Conservation (phyloP, 30 jellyfish, hydroid and myxozoan species). For the Chrysaora quinquecirrha region DNA sequence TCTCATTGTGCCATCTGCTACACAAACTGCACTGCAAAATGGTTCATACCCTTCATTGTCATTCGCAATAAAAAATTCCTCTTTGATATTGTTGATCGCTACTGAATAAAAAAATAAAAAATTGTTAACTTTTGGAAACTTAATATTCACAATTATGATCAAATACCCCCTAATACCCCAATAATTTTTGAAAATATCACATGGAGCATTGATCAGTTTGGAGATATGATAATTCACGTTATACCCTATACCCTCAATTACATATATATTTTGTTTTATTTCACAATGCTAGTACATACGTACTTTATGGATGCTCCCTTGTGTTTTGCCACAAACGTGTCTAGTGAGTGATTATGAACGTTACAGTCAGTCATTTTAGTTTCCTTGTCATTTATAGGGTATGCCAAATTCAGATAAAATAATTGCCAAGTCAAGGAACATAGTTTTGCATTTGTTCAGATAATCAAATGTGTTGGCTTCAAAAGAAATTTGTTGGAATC, state of each 20-base stretch:
- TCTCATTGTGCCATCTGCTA: neutral
- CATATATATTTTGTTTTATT: neutral
- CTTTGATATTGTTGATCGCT: neutral
- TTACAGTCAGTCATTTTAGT: too few relatives aligned
- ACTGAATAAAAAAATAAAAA: too few relatives aligned
- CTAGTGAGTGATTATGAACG: too few relatives aligned
- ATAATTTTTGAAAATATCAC: neutral
- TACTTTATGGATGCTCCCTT: neutral
- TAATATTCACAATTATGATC: neutral
- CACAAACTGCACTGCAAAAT: neutral
- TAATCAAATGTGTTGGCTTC: too few relatives aligned
- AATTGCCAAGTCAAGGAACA: too few relatives aligned
- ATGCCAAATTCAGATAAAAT: too few relatives aligned
- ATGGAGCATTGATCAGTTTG: neutral
- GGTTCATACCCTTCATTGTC: constrained; percentile 1
- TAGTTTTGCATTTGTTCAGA: too few relatives aligned
- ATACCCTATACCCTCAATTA: neutral
- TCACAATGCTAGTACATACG: neutral
- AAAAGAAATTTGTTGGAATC: too few relatives aligned
- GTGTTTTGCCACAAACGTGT: neutral
- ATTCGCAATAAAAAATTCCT: neutral
- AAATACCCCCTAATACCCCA: neutral
- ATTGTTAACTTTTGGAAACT: neutral
- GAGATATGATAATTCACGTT: neutral
- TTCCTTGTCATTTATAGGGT: too few relatives aligned